Evolutionary conservation across 2,113 vertebrate genomes (phyloP).

Genomic region (Myotis brandtii): DNA sequence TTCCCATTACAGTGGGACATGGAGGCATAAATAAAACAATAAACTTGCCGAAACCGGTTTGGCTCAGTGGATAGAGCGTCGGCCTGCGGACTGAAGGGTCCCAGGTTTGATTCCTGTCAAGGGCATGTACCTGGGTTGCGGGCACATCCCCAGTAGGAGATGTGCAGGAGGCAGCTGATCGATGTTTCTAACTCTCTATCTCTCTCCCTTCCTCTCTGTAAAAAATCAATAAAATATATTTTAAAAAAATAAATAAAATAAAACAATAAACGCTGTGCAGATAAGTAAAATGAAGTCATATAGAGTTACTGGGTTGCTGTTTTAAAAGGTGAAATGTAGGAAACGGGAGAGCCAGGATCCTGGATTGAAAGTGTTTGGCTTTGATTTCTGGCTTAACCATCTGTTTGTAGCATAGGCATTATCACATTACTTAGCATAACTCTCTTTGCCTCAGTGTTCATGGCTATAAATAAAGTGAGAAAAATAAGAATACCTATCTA

Average conservation of each 20-base stretch:
- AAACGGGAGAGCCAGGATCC: neutral
- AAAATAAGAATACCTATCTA: neutral
- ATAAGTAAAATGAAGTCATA: neutral
- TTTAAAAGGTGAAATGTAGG: neutral
- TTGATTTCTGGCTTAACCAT: neutral
- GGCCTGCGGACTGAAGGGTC: too few relatives aligned
- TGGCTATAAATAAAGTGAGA: neutral
- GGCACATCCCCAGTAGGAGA: too few relatives aligned
- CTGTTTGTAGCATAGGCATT: neutral
- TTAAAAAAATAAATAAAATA: neutral
- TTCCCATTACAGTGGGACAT: neutral
- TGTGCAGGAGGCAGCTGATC: too few relatives aligned
- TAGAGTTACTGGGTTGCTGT: neutral
- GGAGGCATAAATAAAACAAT: neutral
- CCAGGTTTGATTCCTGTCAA: too few relatives aligned
- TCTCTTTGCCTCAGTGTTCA: neutral
- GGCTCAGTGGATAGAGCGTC: too few relatives aligned
- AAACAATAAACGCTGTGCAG: neutral
- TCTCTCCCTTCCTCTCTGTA: too few relatives aligned
- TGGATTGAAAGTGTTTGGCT: neutral
- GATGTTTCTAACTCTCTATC: too few relatives aligned
- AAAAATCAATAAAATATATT: too few relatives aligned
- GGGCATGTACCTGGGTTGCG: too few relatives aligned
- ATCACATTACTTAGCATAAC: neutral
- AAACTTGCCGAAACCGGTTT: too few relatives aligned